A percentile compares a stretch with the other conserved stretches of the same genome.
These are phyloP conservation scores for Thryonomys swinderianus DNA, from an alignment of 2,113 vertebrate genomes.

Conservation along the genomic window DNA sequence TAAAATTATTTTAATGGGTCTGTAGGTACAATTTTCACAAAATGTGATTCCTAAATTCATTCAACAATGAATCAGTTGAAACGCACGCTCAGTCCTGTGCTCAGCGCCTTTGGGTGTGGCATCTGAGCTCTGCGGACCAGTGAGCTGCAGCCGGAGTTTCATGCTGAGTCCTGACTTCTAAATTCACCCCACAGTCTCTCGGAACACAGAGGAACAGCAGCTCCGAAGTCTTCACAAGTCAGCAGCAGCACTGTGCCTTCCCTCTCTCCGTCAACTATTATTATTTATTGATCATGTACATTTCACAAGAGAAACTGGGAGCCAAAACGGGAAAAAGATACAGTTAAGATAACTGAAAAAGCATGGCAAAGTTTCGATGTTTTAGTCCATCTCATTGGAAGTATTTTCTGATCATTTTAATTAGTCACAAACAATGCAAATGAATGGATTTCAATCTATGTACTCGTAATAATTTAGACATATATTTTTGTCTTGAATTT, in stretches of 20 bases:
- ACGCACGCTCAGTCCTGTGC: neutral
- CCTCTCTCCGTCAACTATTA: neutral
- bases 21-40: neutral
- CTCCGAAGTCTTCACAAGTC: neutral
- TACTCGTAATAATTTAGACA: neutral
- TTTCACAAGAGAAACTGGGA: neutral
- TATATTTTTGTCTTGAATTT: neutral
- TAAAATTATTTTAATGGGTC: neutral
- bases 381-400: neutral
- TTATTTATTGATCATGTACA: neutral
- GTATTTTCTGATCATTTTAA: neutral
- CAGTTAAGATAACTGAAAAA: neutral
- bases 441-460: neutral
- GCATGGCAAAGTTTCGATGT: neutral
- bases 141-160: neutral
- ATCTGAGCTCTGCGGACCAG: neutral
- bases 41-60: neutral
- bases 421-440: neutral
- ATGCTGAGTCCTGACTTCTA: neutral
- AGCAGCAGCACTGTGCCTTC: neutral
- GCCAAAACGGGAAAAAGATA: neutral
- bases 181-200: neutral
- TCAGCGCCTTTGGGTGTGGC: neutral
- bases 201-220: conserved; percentile 32
- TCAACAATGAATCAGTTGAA: neutral